A percentile compares a stretch with the other conserved stretches of the same genome.
phyloP scores from a whole-genome alignment of 2,797 vertebrate genomes.

The Poecilia velifera region DNA sequence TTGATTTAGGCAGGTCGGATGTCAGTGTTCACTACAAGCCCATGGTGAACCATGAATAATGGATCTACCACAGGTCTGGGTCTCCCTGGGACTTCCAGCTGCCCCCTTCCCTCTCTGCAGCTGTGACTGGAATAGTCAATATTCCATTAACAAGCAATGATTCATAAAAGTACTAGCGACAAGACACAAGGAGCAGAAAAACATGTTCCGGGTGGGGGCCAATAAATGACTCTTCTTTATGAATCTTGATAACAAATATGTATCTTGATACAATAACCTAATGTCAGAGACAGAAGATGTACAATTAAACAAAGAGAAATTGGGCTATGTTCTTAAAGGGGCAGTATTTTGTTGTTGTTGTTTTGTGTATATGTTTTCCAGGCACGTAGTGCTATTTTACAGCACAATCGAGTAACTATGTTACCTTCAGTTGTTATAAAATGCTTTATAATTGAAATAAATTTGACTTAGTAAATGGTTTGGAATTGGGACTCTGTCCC shows the following conservation, averaged over 20 bases:
- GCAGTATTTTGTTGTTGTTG: constrained; percentile 6
- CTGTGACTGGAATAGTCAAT: constrained; percentile 85
- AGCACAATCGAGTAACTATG: too few species aligned
- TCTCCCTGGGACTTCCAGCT: constrained; percentile 73
- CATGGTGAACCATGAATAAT: constrained; percentile 85
- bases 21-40: constrained; percentile 81
- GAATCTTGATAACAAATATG: neutral
- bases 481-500: too few species aligned
- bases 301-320: constrained; percentile 11
- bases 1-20: constrained; percentile 83
- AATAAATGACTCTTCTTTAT: constrained; percentile 9
- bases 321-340: constrained; percentile 7
- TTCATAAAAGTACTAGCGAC: constrained; percentile 71
- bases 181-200: constrained; percentile 62
- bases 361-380: too few species aligned
- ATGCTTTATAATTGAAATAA: too few species aligned
- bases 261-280: neutral
- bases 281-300: neutral
- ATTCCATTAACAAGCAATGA: constrained; percentile 83
- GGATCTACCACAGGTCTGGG: constrained; percentile 77
- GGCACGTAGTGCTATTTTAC: too few species aligned
- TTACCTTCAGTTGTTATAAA: too few species aligned
- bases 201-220: constrained; percentile 12
- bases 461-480: too few species aligned
- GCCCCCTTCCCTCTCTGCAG: constrained; percentile 62